Evolutionary conservation across 2,888 invertebrate species (phyloP), one percentile per base, ranked within the genome.

Genomic region (Lasioglossum pauxillum): DNA sequence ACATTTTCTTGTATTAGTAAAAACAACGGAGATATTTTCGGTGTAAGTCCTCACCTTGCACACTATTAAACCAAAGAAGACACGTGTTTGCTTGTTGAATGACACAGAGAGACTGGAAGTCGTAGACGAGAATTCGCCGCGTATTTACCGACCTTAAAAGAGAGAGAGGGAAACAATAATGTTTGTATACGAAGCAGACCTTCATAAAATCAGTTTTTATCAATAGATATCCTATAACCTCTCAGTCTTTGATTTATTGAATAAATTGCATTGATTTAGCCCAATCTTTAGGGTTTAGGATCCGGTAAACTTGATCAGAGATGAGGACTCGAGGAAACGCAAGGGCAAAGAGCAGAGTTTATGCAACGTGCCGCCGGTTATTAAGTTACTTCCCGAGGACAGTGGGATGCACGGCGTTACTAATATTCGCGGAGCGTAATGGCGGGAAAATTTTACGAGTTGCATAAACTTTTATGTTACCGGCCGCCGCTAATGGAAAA

Each of bases 381-480:
- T 73, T 82, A 67, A 74, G 14, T 84, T 77, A 69, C 60, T 46
- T 74, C 23, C 19, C 73, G 46, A 49, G 73, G 73, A 77, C 77
- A 46, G 73, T 19, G 73, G 44, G 46, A 41, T 73, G 57, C n/a
- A 31, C 27, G 35, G 31, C 27, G 64, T 49, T 80, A 44, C 75
- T 53, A 79, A 74, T 79, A 83, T 83, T 72, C 78, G 53, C 46
- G 5, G 73, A 83, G 75, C 75, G 53, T 80, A 76, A 80, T 76
- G 73, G 80, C 31, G 72, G 71, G 60, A 57, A 64, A 79, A 85
- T 84, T 85, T 85, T 84, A 80, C 80, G 85, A 80, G 85, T 84
- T 84, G 57, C 77, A 74, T 81, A 81, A 85, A 81, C 81, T 84
- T 85, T 84, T 84, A 81, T 46, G 85, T 71, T 44, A 46, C 69